Base-by-base conservation (phyloP, 2,113 vertebrate species). In the Triplophysa tibetana region DNA sequence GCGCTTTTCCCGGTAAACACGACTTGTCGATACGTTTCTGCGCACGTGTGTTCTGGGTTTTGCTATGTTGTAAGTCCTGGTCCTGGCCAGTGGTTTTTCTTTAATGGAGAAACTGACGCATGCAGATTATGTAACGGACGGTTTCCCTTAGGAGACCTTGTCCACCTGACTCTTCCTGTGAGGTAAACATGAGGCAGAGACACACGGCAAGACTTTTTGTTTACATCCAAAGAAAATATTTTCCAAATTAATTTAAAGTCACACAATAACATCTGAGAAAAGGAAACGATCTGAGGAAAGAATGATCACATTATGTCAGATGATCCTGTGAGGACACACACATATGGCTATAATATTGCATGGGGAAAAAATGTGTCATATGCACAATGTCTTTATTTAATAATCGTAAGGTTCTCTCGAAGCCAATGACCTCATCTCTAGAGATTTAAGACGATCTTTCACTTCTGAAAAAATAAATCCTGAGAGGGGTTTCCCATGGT, bases 131-230 rank as follows among this genome's bases (percentile, higher is more conserved):
- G 24, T 78, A 78, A 78, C 65, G 26, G 23, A 29, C 63, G 29
- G 64, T 58, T n/a, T 48, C 24, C 12, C 50, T 11, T 38, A 0
- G 6, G 56, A 69, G 54, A 60, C 41, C 54, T 29, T 12, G 54
- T 69, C 65, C 23, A 56, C 56, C 65, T 43, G 41, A n/a, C 19
- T 8, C 76, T 58, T 58, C 48, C 17, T 69, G 38, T 61, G 76
- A 78, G 61, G 70, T 73, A 73, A 73, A 54, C 70, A 3, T 38
- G 50, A 4, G 48, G 68, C 29, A 38, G 26, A 70, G 50, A 56
- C 17, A 26, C 13, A 19, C 4, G 26, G 52, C 38, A 54, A 73
- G 11, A 54, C 29, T 41, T 73, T 33, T 23, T 19, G 23, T 74
- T 74, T 21, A 61, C 50, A 61, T 60, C 43, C 38, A 61, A 16